Conservation (phyloP, 2,797 vertebrate species). For the Megalops cyprinoides region DNA sequence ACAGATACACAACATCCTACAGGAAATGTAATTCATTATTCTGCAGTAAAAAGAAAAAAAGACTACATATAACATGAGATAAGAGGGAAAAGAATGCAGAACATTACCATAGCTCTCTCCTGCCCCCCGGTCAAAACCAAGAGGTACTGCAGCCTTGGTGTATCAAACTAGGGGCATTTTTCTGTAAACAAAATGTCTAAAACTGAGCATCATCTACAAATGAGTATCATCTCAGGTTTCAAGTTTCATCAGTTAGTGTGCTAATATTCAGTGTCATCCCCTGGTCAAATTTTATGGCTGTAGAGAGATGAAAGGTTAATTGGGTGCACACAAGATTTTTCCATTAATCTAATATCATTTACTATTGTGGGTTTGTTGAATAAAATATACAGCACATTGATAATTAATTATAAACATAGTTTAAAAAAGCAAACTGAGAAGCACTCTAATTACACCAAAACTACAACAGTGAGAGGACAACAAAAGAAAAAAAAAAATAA, state of each 20-base stretch:
- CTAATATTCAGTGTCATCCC: neutral
- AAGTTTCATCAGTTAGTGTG: neutral
- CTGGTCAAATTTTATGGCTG: neutral
- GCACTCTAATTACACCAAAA: no score
- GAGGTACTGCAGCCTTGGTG: neutral
- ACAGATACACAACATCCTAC: neutral
- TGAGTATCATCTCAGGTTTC: neutral
- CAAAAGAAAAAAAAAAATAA: no score
- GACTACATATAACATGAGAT: neutral
- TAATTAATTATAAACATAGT: neutral
- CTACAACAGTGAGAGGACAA: no score
- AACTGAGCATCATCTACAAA: neutral
- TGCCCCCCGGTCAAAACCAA: constrained; percentile 62
- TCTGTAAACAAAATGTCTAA: neutral
- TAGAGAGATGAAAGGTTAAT: neutral
- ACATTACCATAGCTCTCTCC: constrained; percentile 58
- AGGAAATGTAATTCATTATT: neutral
- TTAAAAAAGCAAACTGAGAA: neutral
- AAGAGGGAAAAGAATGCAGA: constrained; percentile 31
- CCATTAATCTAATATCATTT: neutral
- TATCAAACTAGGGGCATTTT: neutral
- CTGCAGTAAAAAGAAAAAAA: neutral
- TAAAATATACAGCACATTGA: neutral
- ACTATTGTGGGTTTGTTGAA: neutral
- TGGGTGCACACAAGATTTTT: neutral